A percentile compares a stretch with the other conserved stretches of the same genome.
These are phyloP conservation scores for Pheosia tremula DNA, from an alignment of 2,888 invertebrate genomes.

Conservation along the genomic window DNA sequence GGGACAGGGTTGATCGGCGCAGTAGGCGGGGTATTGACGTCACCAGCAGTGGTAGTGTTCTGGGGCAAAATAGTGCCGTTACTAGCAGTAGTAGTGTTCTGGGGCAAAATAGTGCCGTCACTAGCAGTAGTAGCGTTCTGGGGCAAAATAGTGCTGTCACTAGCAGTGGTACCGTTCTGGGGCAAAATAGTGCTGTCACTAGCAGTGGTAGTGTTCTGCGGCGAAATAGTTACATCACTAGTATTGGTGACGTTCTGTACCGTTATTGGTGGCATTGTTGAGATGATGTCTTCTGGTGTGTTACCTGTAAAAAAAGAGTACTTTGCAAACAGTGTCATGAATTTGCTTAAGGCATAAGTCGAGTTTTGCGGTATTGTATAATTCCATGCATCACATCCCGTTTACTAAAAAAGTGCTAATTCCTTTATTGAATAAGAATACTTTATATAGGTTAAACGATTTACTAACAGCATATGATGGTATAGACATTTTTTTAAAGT, in stretches of 20 bases:
- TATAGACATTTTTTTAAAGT: too few species aligned
- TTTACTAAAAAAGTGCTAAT: too few species aligned
- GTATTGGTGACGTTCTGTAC: neutral
- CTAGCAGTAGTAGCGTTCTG: neutral
- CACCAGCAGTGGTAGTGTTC: neutral
- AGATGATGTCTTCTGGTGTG: slow-evolving; percentile 7
- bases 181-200: neutral
- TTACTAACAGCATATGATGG: too few species aligned
- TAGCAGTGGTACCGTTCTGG: neutral
- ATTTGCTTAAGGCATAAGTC: too few species aligned
- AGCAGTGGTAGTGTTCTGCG: neutral
- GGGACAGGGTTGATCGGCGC: slow-evolving; percentile 10
- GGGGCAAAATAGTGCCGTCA: neutral
- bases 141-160: slow-evolving; percentile 4
- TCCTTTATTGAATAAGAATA: too few species aligned
- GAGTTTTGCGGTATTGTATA: too few species aligned
- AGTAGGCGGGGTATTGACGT: slow-evolving; percentile 9
- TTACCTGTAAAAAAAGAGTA: slow-evolving; percentile 15
- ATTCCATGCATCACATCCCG: too few species aligned
- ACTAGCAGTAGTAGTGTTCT: neutral
- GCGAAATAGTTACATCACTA: neutral
- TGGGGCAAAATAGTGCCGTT: neutral
- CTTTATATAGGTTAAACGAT: too few species aligned
- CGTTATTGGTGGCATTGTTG: neutral
- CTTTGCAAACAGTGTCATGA: too few species aligned